Base-by-base conservation (phyloP, 2,888 invertebrate genomes). In the Boloria euphrosyne region DNA sequence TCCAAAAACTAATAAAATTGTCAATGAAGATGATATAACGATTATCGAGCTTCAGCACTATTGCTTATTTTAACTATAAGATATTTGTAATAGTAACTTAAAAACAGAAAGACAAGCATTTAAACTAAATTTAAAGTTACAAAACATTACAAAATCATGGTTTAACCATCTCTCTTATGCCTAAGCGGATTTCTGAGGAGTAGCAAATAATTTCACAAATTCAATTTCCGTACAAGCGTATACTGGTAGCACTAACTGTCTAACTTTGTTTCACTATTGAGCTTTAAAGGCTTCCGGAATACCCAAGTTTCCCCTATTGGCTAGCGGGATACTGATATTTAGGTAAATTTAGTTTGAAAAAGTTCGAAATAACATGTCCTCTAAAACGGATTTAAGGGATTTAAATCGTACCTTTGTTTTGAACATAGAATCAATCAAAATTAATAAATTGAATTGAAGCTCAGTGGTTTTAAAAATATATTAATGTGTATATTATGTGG, bases 181-280 rank as follows among this genome's bases (percentile, higher is more conserved):
- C 49, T 52, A 55, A 50, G 18, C 58, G 13, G 59, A 60, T 54
- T 64, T 49, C 62, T 69, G 65, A 72, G 73, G 67, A 69, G 65
- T 66, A 59, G 59, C 43, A 67, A 58, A 66, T 66, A 71, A 69
- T 72, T 69, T 75, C 71, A 66, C 69, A 73, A 71, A 75, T 75
- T 84, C 83, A 85, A 85, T 85, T 85, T 85, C 84, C 85, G 78
- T 72, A 70, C 67, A 68, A 75, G 71, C 76, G 77, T 75, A 79
- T 76, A 81, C 80, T 77, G 73, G 71, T 53, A 66, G 65, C 78
- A 74, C 73, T 80, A 79, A 81, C 77, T 78, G 77, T 74, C 74
- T 70, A 84, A 84, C 78, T 81, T 83, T 73, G 69, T 69, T 72
- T 72, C 64, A 46, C 55, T 75, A 66, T 71, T 74, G 74, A 71